These are phyloP conservation scores for Lasius fuliginosus DNA, from an alignment of 2,888 invertebrate genomes.

Conservation along the genomic window DNA sequence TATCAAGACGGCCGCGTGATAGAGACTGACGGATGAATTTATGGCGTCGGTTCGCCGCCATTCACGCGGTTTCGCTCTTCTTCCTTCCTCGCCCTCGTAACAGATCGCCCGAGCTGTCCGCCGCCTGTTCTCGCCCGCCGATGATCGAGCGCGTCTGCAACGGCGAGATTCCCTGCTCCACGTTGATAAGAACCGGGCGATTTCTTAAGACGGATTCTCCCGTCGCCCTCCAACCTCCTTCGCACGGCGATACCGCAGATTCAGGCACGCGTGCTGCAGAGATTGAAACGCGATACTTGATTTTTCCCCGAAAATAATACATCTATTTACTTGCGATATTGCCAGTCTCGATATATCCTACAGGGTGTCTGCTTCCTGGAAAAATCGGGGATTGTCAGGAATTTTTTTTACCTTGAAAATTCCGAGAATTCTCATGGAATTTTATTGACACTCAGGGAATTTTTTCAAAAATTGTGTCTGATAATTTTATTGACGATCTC, in stretches of 20 bases:
- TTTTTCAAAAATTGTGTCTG: too few relatives aligned
- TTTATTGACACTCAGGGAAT: too few relatives aligned
- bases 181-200: conserved; percentile 78
- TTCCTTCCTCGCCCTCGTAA: conserved; percentile 64
- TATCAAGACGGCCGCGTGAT: conserved; percentile 49
- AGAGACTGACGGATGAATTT: conserved; percentile 56
- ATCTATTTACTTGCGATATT: background rate
- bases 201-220: conserved; percentile 79
- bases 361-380: too few relatives aligned
- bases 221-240: conserved; percentile 19
- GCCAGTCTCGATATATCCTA: background rate
- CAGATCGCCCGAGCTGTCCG: conserved; percentile 73
- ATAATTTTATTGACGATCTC: too few relatives aligned
- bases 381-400: too few relatives aligned
- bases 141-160: conserved; percentile 75
- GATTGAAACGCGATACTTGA: conserved; percentile 39
- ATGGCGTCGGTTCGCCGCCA: conserved; percentile 53
- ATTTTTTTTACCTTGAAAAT: too few relatives aligned
- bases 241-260: conserved; percentile 21
- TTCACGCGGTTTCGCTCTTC: conserved; percentile 61
- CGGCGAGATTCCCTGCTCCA: conserved; percentile 74
- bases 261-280: conserved; percentile 32
- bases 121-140: conserved; percentile 67
- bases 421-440: too few relatives aligned
- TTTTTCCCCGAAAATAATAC: conserved; percentile 27